Percentiles rank a stretch among this genome's conserved stretches.
Evolutionary conservation across 2,113 vertebrate genomes (phyloP).

Genomic region (Colaptes auratus): DNA sequence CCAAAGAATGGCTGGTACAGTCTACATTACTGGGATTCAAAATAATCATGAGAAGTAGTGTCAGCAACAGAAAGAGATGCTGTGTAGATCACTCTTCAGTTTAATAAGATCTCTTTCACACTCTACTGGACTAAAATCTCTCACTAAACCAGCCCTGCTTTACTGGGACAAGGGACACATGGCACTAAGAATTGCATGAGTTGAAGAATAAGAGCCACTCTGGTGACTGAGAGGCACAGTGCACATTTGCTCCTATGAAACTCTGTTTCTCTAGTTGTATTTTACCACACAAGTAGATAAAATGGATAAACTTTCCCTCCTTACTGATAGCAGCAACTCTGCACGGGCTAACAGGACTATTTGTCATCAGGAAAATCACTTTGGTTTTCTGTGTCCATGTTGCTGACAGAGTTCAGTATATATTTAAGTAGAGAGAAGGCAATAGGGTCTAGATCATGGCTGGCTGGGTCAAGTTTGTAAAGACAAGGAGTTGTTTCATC

Average conservation of each 20-base stretch:
- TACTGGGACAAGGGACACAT: neutral
- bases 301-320: neutral
- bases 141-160: neutral
- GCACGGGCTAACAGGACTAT: rapidly evolving
- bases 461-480: slow-evolving; percentile 5
- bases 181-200: neutral
- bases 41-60: neutral
- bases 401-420: neutral
- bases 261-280: neutral
- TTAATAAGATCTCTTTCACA: neutral
- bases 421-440: neutral
- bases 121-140: neutral
- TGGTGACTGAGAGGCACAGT: neutral
- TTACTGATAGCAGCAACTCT: neutral
- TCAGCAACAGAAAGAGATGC: neutral
- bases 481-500: neutral
- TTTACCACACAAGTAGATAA: neutral
- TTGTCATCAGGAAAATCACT: neutral
- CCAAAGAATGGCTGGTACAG: neutral
- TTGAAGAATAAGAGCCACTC: neutral
- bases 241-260: neutral
- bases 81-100: neutral
- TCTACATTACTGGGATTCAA: neutral
- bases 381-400: neutral
- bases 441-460: neutral